Base-by-base conservation (phyloP, 1,140 invertebrate genomes). In the Ruditapes philippinarum region DNA sequence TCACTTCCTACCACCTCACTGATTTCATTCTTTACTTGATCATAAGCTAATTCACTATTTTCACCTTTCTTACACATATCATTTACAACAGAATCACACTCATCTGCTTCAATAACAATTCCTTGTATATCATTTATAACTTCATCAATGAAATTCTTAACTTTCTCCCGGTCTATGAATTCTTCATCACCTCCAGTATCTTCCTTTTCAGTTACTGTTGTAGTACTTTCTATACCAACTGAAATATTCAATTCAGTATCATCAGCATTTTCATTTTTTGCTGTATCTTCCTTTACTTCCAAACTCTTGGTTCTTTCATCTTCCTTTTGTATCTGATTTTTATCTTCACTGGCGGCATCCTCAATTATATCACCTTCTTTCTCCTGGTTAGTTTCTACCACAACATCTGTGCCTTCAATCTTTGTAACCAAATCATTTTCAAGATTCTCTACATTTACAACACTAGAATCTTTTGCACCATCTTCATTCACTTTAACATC, bases 81-180 rank as follows among this genome's bases (percentile, higher is more conserved):
- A 54, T 78, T 54, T 1, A 78, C 45, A 14, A 54, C 74, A 19
- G 28, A 40, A 78, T 78, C 74, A 78, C 74, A 78, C 36, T 54
- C 28, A 7, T 78, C 74, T n/a, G 74, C 45, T 33, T 78, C 74
- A 5, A 78, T 74, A n/a, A 84, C 82, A 22, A 84, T 84, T 36
- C 65, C 65, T 73, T 84, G 82, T 19, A 84, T 12, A 54, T 84
- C 82, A 84, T 73, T 68, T 40, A 84, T 54, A 0, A 84, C 82
- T 73, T 40, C 62, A 3, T 73, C 54, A 17, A 84, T 54, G 25
- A 84, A 84, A 5, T 84, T 42, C n/a, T 70, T 25, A 31, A 84
- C 51, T 57, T 42, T 42, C 36, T 84, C 82, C 40, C 36, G 49
- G 51, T 84, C 82, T 17, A 49, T 68, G 28, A 68, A 49, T 14